Evolutionary conservation across 2,113 vertebrate genomes (phyloP).

Genomic region (Columba janthina): DNA sequence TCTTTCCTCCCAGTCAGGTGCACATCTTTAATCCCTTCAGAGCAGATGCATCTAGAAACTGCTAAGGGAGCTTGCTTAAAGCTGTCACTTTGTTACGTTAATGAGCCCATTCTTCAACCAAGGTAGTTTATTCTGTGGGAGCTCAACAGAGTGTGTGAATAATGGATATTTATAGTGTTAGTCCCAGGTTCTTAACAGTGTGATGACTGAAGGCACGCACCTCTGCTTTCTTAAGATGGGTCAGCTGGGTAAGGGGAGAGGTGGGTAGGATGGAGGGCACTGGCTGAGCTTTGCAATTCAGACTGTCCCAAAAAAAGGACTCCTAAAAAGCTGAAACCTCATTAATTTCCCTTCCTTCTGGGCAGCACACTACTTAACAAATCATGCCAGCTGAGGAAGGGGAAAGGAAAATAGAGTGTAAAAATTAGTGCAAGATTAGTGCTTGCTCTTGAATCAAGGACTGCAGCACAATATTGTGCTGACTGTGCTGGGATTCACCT

Average conservation of each 20-base stretch:
- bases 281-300: neutral
- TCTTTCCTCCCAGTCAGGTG: neutral
- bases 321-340: neutral
- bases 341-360: neutral
- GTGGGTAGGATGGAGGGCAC: neutral
- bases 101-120: constrained; percentile 50
- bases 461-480: neutral
- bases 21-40: constrained; percentile 1
- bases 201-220: neutral
- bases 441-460: neutral
- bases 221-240: neutral
- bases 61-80: constrained; percentile 13
- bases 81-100: constrained; percentile 28
- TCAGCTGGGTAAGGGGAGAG: neutral
- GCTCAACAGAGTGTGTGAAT: neutral
- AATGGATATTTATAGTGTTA: constrained; percentile 2
- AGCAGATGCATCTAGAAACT: constrained; percentile 16
- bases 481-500: constrained; percentile 7
- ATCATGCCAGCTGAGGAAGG: fast-evolving
- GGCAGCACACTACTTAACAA: neutral
- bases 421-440: neutral
- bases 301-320: neutral
- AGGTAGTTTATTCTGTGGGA: constrained; percentile 16
- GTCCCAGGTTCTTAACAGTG: neutral
- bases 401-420: neutral